Evolutionary conservation across 2,113 vertebrate species (phyloP).

Genomic region (Neoarius graeffei): DNA sequence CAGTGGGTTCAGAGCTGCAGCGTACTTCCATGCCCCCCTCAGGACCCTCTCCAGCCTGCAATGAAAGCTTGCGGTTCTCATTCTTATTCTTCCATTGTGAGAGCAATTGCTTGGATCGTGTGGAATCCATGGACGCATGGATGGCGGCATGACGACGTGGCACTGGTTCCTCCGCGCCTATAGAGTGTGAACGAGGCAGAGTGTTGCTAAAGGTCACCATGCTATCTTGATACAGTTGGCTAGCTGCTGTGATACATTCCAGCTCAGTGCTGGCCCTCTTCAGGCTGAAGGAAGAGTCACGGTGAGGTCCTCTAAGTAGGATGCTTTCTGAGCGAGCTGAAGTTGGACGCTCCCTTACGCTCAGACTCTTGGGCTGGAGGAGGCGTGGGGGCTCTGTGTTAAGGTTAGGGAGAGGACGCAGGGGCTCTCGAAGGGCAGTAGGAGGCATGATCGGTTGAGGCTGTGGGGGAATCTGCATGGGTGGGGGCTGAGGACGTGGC

Average conservation of each 20-base stretch:
- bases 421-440: conserved; percentile 69
- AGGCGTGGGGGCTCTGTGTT: conserved; percentile 86
- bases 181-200: conserved; percentile 88
- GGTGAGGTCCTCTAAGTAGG: conserved; percentile 81
- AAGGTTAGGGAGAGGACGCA: conserved; percentile 85
- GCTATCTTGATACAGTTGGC: conserved; percentile 83
- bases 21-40: conserved; percentile 88
- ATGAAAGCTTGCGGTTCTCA: conserved; percentile 84
- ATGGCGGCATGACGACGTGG: conserved; percentile 87
- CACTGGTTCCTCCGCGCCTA: conserved; percentile 83
- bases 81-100: conserved; percentile 98
- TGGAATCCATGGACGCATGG: conserved; percentile 94
- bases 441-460: conserved; percentile 44
- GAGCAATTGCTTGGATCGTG: conserved; percentile 92
- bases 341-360: conserved; percentile 75
- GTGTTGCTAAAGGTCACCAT: conserved; percentile 97
- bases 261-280: conserved; percentile 84
- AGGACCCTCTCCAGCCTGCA: conserved; percentile 84
- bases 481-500: conserved; percentile 31
- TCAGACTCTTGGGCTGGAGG: conserved; percentile 82
- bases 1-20: conserved; percentile 84
- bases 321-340: conserved; percentile 82
- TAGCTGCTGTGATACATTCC: conserved; percentile 84
- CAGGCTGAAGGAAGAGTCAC: conserved; percentile 80
- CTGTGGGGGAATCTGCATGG: conserved; percentile 45